Evolutionary conservation across 2,888 invertebrate genomes (phyloP).

Genomic region (Cybosia mesomella): DNA sequence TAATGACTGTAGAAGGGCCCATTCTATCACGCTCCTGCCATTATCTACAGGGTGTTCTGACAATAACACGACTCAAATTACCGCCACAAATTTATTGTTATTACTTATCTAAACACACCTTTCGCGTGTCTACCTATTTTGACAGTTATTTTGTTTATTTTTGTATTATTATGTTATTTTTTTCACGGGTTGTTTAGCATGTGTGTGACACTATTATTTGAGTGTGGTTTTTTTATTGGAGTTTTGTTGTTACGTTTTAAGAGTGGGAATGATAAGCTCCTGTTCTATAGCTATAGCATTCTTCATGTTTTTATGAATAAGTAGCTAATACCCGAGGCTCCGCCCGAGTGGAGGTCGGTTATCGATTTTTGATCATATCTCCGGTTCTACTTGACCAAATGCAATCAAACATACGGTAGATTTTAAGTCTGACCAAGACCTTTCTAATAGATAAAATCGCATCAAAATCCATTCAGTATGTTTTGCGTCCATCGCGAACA

Average conservation of each 20-base stretch:
- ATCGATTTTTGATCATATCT: no score
- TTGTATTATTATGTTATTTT: slow-evolving; percentile 20
- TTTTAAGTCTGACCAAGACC: no score
- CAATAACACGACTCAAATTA: slow-evolving; percentile 75
- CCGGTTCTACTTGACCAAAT: no score
- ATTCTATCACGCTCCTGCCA: slow-evolving; percentile 76
- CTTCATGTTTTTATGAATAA: no score
- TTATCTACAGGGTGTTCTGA: slow-evolving; percentile 65
- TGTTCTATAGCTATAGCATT: no score
- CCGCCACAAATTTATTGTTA: slow-evolving; percentile 75
- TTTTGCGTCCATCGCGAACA: no score
- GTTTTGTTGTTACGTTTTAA: neutral
- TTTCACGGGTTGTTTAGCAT: slow-evolving; percentile 11
- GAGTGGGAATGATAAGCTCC: no score
- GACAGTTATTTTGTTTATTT: slow-evolving; percentile 49
- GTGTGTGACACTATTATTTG: slow-evolving; percentile 5
- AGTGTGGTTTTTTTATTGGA: neutral
- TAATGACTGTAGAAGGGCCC: slow-evolving; percentile 62
- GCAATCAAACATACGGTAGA: no score
- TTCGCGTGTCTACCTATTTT: slow-evolving; percentile 61
- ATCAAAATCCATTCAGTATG: no score
- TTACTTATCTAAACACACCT: slow-evolving; percentile 69
- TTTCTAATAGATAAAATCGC: no score
- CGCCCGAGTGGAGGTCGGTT: no score
- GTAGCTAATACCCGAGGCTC: no score